Conservation (phyloP, 1,140 invertebrate species). For the Littorina saxatilis region DNA sequence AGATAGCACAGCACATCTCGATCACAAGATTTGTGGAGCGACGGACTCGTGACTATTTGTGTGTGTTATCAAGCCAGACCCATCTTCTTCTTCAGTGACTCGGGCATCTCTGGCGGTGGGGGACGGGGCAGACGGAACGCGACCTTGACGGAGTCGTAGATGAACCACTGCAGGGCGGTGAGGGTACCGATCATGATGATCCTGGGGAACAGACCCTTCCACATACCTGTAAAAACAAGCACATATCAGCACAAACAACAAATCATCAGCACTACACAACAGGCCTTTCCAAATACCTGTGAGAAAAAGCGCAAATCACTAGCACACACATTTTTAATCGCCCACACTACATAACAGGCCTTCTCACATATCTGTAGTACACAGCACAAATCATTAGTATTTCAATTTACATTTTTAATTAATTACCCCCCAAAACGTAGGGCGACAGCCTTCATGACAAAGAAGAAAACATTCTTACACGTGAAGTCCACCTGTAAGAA, state of each 20-base stretch:
- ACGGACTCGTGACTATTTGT: not conserved
- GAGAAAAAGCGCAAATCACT: too few species aligned
- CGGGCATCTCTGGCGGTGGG: conserved; percentile 98
- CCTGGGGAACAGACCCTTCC: conserved; percentile 97
- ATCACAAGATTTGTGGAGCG: not conserved
- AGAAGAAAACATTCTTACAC: too few species aligned
- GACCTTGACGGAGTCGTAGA: conserved; percentile 94
- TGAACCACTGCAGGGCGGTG: conserved; percentile 99
- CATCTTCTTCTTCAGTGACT: conserved; percentile 83
- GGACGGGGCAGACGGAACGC: conserved; percentile 90
- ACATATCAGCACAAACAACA: not conserved
- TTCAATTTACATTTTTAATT: too few species aligned
- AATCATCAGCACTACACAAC: not conserved
- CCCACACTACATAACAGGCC: too few species aligned
- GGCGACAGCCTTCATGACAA: too few species aligned
- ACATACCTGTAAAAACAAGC: conserved; percentile 82
- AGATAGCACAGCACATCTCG: conserved; percentile 31
- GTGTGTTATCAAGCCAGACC: conserved; percentile 45
- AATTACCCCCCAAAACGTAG: too few species aligned
- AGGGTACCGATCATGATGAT: conserved; percentile 99
- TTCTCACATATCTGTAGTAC: too few species aligned
- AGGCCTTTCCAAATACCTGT: too few species aligned
- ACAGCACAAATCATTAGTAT: too few species aligned
- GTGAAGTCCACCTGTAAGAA: too few species aligned
- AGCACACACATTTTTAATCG: too few species aligned